Percentiles rank a stretch among this genome's conserved stretches.
These are phyloP conservation scores for Deilephila elpenor DNA, from an alignment of 2,888 invertebrate genomes.

Conservation along the genomic window DNA sequence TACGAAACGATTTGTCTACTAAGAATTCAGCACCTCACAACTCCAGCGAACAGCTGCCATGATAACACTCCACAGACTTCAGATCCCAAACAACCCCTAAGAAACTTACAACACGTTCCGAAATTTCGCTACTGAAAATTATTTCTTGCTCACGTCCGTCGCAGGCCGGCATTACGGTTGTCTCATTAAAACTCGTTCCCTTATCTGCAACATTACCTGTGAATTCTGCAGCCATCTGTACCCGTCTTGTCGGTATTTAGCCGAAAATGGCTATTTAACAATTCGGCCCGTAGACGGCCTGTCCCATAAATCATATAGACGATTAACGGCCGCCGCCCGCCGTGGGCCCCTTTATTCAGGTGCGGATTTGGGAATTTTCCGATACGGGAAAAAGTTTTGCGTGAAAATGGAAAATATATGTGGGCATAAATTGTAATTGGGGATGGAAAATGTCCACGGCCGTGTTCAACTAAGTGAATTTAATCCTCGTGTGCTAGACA, in stretches of 20 bases:
- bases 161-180: neutral
- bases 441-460: neutral
- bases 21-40: too few relatives aligned
- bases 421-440: neutral
- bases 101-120: neutral
- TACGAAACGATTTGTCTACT: too few relatives aligned
- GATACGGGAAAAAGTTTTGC: neutral
- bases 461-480: neutral
- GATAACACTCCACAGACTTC: neutral
- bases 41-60: neutral
- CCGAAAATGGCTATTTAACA: constrained; percentile 55
- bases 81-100: too few relatives aligned
- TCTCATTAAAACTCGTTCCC: constrained; percentile 18
- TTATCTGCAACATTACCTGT: constrained; percentile 24
- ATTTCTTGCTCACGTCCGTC: neutral
- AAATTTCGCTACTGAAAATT: constrained; percentile 5
- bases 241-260: constrained; percentile 43
- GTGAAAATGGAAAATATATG: constrained; percentile 10
- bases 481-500: neutral
- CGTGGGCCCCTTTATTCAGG: constrained; percentile 7
- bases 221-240: constrained; percentile 28
- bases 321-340: constrained; percentile 32
- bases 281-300: constrained; percentile 37
- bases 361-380: constrained; percentile 14
- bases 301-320: constrained; percentile 37